Conservation (phyloP, 2,888 invertebrate genomes). For the Mycogona germanica region DNA sequence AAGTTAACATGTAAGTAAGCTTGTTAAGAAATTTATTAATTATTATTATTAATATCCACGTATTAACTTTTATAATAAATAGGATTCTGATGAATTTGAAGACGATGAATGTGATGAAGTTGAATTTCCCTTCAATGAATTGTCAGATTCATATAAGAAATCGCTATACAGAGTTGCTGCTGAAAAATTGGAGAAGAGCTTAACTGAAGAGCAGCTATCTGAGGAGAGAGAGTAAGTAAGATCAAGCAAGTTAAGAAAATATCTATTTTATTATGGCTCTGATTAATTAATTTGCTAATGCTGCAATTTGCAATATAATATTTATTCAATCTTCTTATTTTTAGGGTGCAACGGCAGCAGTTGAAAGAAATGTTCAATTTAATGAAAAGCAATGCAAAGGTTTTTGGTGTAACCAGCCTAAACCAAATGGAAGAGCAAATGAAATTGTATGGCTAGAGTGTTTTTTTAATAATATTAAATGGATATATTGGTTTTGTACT, state of each 20-base stretch:
- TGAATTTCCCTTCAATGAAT: not conserved
- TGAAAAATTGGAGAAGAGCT: constrained; percentile 6
- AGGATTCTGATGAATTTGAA: too few relatives aligned
- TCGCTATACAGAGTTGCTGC: constrained; percentile 8
- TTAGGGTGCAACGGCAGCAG: constrained; percentile 10
- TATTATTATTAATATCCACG: too few relatives aligned
- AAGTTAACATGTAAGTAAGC: not conserved
- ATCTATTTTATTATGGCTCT: not conserved
- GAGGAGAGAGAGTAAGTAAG: constrained; percentile 15
- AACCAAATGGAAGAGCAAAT: constrained; percentile 13
- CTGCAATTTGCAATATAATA: not conserved
- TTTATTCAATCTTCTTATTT: not conserved
- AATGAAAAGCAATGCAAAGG: constrained; percentile 6
- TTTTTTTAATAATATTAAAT: not conserved
- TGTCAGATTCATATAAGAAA: not conserved
- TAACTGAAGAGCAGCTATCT: constrained; percentile 6
- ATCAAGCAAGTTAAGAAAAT: not conserved
- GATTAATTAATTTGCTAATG: not conserved
- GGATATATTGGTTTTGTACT: not conserved
- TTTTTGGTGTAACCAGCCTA: constrained; percentile 7
- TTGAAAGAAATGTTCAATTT: constrained; percentile 12
- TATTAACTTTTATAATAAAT: too few relatives aligned
- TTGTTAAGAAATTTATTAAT: too few relatives aligned
- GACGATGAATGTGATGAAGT: not conserved
- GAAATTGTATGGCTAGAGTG: constrained; percentile 6